phyloP scores from a whole-genome alignment of 2,113 vertebrate genomes.

The Isurus oxyrinchus region DNA sequence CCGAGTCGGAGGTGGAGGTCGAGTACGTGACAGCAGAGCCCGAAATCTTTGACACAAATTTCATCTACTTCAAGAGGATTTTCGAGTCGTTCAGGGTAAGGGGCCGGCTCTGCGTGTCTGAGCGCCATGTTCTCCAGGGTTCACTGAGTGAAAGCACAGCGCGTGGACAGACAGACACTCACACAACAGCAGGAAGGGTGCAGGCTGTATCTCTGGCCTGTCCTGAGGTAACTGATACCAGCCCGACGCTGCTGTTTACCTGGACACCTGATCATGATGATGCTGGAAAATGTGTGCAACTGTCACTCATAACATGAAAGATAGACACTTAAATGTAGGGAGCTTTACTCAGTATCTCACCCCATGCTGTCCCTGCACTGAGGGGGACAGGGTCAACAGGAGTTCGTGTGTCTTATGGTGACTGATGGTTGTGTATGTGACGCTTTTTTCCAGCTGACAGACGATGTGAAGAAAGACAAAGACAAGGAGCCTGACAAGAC shows the following conservation, averaged over 20 bases:
- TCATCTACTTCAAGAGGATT: conserved; percentile 85
- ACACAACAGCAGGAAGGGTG: background rate
- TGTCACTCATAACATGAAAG: too few species aligned
- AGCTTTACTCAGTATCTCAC: background rate
- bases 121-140: too few species aligned
- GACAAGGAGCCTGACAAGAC: conserved; percentile 82
- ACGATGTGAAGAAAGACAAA: conserved; percentile 86
- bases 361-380: background rate
- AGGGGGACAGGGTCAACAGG: background rate
- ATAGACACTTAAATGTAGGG: background rate
- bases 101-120: background rate
- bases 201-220: too few species aligned
- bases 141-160: background rate
- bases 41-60: conserved; percentile 82
- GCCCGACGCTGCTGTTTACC: background rate
- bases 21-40: conserved; percentile 84
- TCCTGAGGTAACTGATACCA: too few species aligned
- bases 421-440: background rate
- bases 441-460: conserved; percentile 61
- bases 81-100: conserved; percentile 85
- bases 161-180: too few species aligned
- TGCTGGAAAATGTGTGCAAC: background rate
- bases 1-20: conserved; percentile 68
- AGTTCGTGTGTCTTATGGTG: background rate
- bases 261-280: background rate